These are phyloP conservation scores for Terebella lapidaria DNA, from an alignment of 2,888 invertebrate genomes.

Conservation along the genomic window DNA sequence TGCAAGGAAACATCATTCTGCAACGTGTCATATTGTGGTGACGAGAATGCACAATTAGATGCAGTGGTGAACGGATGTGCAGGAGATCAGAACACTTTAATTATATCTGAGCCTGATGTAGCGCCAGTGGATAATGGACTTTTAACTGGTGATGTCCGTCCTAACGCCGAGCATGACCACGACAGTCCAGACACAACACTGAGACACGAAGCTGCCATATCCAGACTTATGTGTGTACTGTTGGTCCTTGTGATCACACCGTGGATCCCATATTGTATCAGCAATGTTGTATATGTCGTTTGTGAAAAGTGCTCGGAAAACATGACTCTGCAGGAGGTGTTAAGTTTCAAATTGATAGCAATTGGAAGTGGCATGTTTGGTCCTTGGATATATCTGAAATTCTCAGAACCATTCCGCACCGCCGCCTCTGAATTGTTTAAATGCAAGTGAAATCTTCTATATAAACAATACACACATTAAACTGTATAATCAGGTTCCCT, in stretches of 20 bases:
- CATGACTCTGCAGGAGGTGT: slow-evolving; percentile 15
- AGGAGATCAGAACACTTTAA: slow-evolving; percentile 15
- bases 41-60: not conserved
- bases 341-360: slow-evolving; percentile 27
- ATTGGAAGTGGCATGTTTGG: slow-evolving; percentile 22
- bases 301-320: slow-evolving; percentile 15
- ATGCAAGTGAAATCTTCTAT: no score
- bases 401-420: slow-evolving; percentile 15
- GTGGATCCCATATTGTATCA: slow-evolving; percentile 21
- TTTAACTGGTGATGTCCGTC: not conserved
- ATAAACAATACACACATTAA: no score
- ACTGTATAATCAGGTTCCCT: no score
- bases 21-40: not conserved
- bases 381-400: slow-evolving; percentile 15
- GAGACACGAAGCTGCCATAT: slow-evolving; percentile 15
- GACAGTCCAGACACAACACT: slow-evolving; percentile 14
- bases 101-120: not conserved
- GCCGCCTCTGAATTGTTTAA: slow-evolving; percentile 12
- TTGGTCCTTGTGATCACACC: slow-evolving; percentile 11
- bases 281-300: slow-evolving; percentile 20
- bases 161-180: slow-evolving; percentile 11
- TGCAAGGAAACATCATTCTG: not conserved
- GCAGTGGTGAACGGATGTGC: not conserved
- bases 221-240: slow-evolving; percentile 13
- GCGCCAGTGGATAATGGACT: not conserved